Evolutionary conservation across 2,797 vertebrate genomes (phyloP).

Genomic region (Heliangelus exortis): DNA sequence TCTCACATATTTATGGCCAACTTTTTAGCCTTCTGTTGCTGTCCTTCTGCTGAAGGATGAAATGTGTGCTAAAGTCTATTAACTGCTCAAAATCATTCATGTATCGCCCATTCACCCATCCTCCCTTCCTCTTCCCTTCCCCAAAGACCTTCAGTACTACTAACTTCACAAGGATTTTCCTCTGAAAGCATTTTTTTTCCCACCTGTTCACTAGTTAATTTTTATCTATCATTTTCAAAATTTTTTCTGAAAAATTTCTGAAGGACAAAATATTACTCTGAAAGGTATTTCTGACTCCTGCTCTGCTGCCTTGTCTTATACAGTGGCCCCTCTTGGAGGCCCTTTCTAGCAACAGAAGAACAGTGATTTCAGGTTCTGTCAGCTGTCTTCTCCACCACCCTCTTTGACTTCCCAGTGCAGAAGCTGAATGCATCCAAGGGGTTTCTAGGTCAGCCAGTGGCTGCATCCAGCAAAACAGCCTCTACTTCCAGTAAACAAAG

Average conservation of each 20-base stretch:
- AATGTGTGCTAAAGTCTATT: not conserved
- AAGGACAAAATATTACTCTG: not conserved
- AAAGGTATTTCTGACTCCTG: not conserved
- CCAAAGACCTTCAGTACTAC: not conserved
- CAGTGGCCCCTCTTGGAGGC: not conserved
- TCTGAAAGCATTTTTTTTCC: not conserved
- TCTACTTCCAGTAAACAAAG: not conserved
- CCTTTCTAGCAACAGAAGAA: not conserved
- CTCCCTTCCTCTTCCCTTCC: not conserved
- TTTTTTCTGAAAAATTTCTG: not conserved
- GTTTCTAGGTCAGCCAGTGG: not conserved
- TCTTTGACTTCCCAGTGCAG: not conserved
- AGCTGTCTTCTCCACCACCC: not conserved
- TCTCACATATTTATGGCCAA: not conserved
- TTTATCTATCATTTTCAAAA: not conserved
- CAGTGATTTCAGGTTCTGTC: not conserved
- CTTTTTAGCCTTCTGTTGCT: not conserved
- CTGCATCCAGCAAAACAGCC: not conserved
- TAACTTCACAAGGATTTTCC: not conserved
- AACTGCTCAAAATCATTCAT: not conserved
- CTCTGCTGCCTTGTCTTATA: not conserved
- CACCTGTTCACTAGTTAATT: not conserved
- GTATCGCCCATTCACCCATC: fast-evolving
- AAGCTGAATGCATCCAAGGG: not conserved
- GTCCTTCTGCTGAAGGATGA: not conserved